phyloP scores from a whole-genome alignment of 2,888 invertebrate species.

The Morpho achilles region DNA sequence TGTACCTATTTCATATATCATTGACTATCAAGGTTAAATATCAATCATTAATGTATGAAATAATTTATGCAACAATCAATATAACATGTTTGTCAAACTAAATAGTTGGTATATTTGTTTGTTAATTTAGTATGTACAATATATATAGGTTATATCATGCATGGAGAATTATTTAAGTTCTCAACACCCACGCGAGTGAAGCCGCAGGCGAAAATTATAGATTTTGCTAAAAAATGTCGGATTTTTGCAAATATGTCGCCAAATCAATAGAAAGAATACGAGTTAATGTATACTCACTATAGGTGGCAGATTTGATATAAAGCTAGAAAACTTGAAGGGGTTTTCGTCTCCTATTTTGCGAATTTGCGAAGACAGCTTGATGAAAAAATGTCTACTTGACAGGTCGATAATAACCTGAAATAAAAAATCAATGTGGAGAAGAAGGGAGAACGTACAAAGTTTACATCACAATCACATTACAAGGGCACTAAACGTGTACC shows the following conservation, averaged over 20 bases:
- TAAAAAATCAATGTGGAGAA: conserved; percentile 69
- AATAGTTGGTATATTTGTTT: neutral
- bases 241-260: conserved; percentile 4
- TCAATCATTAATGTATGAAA: too few species aligned
- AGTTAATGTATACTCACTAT: conserved; percentile 54
- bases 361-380: conserved; percentile 62
- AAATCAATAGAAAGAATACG: neutral
- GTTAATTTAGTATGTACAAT: conserved; percentile 2
- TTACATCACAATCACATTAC: conserved; percentile 22
- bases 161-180: conserved; percentile 12
- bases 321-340: conserved; percentile 75
- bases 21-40: conserved; percentile 4
- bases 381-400: conserved; percentile 76
- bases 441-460: conserved; percentile 28
- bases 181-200: conserved; percentile 29
- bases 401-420: conserved; percentile 78
- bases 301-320: conserved; percentile 78
- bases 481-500: conserved; percentile 25
- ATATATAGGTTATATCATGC: conserved; percentile 12
- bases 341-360: conserved; percentile 79
- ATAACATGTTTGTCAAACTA: neutral
- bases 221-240: conserved; percentile 12
- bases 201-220: conserved; percentile 13
- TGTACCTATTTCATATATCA: neutral
- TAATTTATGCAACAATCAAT: neutral